Percentiles rank a stretch among this genome's conserved stretches.
These are phyloP conservation scores for Tenodera sinensis DNA, from an alignment of 2,888 invertebrate genomes.

Conservation along the genomic window DNA sequence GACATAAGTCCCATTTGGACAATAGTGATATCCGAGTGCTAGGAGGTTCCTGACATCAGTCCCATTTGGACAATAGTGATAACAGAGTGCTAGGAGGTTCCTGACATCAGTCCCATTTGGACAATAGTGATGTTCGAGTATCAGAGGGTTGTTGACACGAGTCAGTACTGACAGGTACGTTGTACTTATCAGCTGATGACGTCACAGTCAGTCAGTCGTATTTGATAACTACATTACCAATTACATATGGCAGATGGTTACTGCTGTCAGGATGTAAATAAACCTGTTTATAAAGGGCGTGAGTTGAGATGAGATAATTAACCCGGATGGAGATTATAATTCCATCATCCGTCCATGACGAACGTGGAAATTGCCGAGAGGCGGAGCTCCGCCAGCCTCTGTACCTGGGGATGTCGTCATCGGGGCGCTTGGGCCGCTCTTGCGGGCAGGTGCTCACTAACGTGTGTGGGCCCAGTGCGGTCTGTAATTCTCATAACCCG, in stretches of 20 bases:
- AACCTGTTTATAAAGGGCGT: not conserved
- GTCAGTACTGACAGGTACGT: too few species aligned
- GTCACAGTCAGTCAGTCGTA: too few species aligned
- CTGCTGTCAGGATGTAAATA: constrained; percentile 1
- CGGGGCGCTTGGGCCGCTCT: not conserved
- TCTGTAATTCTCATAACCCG: not conserved
- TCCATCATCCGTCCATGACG: constrained; percentile 12
- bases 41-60: too few species aligned
- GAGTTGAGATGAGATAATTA: not conserved
- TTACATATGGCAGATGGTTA: not conserved
- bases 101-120: too few species aligned
- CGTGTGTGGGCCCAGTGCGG: not conserved
- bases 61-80: too few species aligned
- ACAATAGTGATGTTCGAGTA: too few species aligned
- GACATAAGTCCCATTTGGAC: too few species aligned
- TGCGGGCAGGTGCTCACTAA: not conserved
- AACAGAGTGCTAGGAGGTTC: too few species aligned
- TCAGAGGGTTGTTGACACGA: too few species aligned
- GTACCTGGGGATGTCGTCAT: not conserved
- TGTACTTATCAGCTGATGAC: too few species aligned
- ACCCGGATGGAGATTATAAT: not conserved
- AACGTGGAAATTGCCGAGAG: constrained; percentile 1
- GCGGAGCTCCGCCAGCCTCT: not conserved
- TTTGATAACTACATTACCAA: too few species aligned
- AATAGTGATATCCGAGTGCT: too few species aligned